Base-by-base conservation (phyloP, 2,797 vertebrate species). In the Sternarchorhynchus goeldii region DNA sequence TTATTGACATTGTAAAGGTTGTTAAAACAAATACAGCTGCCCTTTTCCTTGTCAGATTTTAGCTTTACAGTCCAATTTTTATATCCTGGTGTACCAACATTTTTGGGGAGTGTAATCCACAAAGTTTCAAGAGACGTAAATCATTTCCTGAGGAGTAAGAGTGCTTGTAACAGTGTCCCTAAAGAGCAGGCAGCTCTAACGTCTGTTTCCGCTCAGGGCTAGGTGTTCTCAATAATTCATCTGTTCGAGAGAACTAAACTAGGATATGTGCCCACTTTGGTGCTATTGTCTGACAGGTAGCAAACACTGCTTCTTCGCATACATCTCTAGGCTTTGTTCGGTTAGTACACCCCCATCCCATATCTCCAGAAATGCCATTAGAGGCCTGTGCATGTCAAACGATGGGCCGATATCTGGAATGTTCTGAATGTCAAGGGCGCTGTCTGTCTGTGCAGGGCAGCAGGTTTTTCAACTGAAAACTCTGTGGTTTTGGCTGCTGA, bases 211-310 rank as follows among this genome's bases (percentile, higher is more conserved):
- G 7, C 69, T 77, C 84, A 89, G 88, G 86, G 84, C 87, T 88
- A 89, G 89, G 87, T 88, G 88, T 85, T 84, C 89, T 92, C 87
- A 92, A 92, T 92, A 90, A 92, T 93, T 92, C 86, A 92, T 92
- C 85, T 41, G 83, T 89, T 86, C 82, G 85, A 86, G 85, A 85
- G 88, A 90, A 88, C 87, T 58, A 64, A 83, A 84, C 91, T 87
- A 82, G 87, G 85, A 85, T 82, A 90, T 86, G 84, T 87, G 78
- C 86, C 86, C 88, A 86, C 75, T 83, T 89, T 88, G 16, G 16
- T 16, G 34, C 76, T 58, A 63, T 73, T 73, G 59, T 41, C 25
- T 76, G 68, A 72, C 39, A 5, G 21, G 20, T 63, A 59, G 70
- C 75, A 45, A 68, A 68, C 21, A 50, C 12, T 60, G 18, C 6